A percentile compares a stretch with the other conserved stretches of the same genome.
These are phyloP conservation scores for Cremastinae sp. DNA, from an alignment of 2,888 invertebrate species.

Conservation along the genomic window DNA sequence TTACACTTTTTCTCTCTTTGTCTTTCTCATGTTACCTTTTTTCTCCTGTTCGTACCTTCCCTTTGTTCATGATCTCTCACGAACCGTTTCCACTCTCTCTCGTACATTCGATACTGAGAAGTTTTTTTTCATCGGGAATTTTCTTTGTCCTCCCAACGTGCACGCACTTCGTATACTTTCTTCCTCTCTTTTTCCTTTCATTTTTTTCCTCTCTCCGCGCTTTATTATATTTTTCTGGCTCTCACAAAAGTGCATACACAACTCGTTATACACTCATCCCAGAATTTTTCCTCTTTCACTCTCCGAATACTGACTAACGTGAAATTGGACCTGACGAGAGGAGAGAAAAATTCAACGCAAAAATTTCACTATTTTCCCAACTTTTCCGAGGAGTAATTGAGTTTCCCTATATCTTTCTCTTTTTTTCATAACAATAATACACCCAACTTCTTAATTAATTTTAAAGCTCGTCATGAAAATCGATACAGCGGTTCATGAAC, in stretches of 20 bases:
- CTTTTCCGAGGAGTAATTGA: too few species aligned
- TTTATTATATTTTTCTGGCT: constrained; percentile 8
- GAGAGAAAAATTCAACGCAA: neutral
- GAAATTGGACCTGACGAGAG: neutral
- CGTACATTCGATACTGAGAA: constrained; percentile 41
- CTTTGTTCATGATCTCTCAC: constrained; percentile 25
- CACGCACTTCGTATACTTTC: neutral
- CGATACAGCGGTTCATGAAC: neutral
- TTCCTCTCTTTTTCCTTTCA: neutral
- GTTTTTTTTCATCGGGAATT: constrained; percentile 33
- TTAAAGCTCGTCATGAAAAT: neutral
- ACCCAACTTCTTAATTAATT: too few species aligned
- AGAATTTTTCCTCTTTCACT: neutral
- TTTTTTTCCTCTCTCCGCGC: neutral
- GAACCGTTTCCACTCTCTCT: neutral
- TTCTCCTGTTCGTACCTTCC: neutral
- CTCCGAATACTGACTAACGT: neutral
- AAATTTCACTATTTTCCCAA: too few species aligned
- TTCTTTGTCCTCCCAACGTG: constrained; percentile 22
- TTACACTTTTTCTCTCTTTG: neutral
- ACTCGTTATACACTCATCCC: constrained; percentile 14
- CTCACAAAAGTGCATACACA: neutral
- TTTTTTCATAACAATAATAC: too few species aligned
- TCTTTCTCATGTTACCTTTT: too few species aligned
- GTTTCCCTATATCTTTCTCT: too few species aligned